phyloP scores from a whole-genome alignment of 2,888 invertebrate genomes.

The Heliconius aoede region DNA sequence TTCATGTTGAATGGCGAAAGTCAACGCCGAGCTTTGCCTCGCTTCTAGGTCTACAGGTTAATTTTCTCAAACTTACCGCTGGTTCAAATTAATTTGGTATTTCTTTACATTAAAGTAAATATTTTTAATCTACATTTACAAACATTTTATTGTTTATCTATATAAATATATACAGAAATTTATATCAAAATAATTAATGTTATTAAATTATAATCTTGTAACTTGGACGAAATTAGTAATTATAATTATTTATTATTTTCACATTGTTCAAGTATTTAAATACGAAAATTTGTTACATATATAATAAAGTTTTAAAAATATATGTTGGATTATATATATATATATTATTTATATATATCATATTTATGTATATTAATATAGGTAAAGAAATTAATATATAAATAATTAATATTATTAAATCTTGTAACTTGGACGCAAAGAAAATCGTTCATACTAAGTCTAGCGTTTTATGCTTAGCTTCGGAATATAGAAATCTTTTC shows the following conservation, averaged over 20 bases:
- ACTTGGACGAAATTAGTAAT: too few relatives aligned
- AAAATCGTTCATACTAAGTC: conserved; percentile 40
- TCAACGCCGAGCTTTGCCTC: too few relatives aligned
- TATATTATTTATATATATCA: too few relatives aligned
- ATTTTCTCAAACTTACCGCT: too few relatives aligned
- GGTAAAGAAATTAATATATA: background rate
- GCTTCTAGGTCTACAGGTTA: background rate
- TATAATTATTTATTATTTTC: too few relatives aligned
- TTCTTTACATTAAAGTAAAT: background rate
- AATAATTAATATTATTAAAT: background rate
- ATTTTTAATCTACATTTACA: background rate
- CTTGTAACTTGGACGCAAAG: conserved; percentile 53
- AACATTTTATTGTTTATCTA: background rate
- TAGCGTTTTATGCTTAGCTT: conserved; percentile 28
- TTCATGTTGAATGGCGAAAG: too few relatives aligned
- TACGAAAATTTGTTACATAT: too few relatives aligned
- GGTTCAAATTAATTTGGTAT: too few relatives aligned
- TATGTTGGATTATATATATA: too few relatives aligned
- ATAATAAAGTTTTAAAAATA: too few relatives aligned
- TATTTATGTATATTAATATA: background rate
- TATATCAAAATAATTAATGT: background rate
- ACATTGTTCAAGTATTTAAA: too few relatives aligned
- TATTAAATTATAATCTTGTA: conserved; percentile 2
- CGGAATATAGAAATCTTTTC: conserved; percentile 35
- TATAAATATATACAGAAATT: background rate